Conservation (phyloP, 1,140 invertebrate species). For the Hypsibius dujardini region DNA sequence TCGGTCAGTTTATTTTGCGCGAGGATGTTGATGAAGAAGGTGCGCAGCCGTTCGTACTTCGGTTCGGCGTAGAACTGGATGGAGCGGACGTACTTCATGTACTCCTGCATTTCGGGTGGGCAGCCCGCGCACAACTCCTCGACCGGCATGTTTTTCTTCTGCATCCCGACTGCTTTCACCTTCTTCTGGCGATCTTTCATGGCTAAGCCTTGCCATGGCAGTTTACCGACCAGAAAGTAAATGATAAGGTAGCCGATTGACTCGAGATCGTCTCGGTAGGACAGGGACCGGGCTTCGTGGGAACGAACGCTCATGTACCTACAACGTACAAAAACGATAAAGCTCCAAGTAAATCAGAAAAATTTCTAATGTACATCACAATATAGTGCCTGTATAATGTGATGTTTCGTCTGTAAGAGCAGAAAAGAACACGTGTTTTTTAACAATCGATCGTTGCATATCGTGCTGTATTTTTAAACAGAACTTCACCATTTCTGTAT, state of each 20-base stretch:
- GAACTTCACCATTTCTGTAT: too few species aligned
- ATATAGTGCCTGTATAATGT: too few species aligned
- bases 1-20: not conserved
- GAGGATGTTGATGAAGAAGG: not conserved
- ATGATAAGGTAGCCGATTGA: conserved; percentile 46
- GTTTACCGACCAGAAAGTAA: conserved; percentile 39
- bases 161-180: not conserved
- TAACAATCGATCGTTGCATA: too few species aligned
- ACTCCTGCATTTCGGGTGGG: not conserved
- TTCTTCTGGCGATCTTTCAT: not conserved
- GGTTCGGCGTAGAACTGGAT: conserved; percentile 1
- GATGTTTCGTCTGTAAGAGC: too few species aligned
- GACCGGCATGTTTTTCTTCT: conserved; percentile 6
- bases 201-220: conserved; percentile 39
- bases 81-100: conserved; percentile 9
- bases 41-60: not conserved
- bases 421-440: too few species aligned
- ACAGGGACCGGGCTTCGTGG: not conserved
- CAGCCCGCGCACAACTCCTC: not conserved
- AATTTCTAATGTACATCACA: too few species aligned
- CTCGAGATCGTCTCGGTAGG: conserved; percentile 39
- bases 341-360: too few species aligned
- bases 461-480: conserved; percentile 32
- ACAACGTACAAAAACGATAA: too few species aligned
- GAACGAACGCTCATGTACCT: conserved; percentile 9